Evolutionary conservation across 2,113 vertebrate genomes (phyloP), one percentile per base, ranked within the genome.

Genomic region (Galeopterus variegatus): DNA sequence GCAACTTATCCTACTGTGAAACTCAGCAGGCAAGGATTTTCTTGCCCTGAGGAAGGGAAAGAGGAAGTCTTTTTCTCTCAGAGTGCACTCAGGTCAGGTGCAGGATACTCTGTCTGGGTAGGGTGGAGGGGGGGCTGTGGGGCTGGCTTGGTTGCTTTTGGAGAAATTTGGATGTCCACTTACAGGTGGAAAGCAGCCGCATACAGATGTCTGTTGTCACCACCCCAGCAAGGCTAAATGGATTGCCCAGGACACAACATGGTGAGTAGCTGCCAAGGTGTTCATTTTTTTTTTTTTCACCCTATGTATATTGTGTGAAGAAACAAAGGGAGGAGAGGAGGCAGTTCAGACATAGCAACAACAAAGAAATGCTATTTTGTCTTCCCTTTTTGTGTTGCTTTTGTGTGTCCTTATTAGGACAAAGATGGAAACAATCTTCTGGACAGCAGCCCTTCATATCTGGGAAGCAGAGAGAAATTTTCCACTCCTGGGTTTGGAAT

Each of bases 1-100:
- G 14, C 1, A 50, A 4, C 2, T 15, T 26, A 10, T 14, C 31
- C 26, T 1, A 4, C n/a, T n/a, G 1, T 31, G 67, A 52, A 82
- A 41, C 9, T 36, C 14, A 65, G 11, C 24, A 58, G 19, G 19
- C 36, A 28, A 41, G 11, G n/a, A 56, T 9, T 17, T n/a, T n/a
- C 33, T 54, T 19, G 12, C 45, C 65, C 45, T 64, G 58, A 18
- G 41, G 11, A 31, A 88, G 17, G 36, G 6, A 72, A 31, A 28
- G 10, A 48, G 7, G 64, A 70, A 36, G 41, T 8, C 18, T 23
- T 52, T 11, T 3, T 67, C 4, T 80, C 11, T 41, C 26, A 52
- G 19, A 64, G 18, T 28, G 33, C 15, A 28, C 56, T 4, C 26
- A 64, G 13, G 18, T 19, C 8, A 45, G 52, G 5, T 2, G n/a